Conservation (phyloP, 2,888 invertebrate genomes). For the Habrosyne pyritoides region DNA sequence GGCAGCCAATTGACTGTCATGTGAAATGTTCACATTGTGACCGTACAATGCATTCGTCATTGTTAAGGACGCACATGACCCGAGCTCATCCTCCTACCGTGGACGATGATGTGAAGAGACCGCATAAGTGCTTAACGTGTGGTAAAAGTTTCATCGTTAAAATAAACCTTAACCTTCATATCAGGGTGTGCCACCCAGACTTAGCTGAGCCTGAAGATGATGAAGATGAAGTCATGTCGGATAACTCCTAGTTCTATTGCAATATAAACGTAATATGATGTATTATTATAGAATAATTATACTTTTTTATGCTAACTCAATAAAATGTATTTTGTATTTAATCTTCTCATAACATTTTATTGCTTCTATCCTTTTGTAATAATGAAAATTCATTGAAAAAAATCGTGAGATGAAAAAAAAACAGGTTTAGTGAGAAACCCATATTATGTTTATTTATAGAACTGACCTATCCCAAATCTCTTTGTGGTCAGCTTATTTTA, state of each 20-base stretch:
- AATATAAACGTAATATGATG: slow-evolving; percentile 44
- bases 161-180: slow-evolving; percentile 75
- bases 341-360: slow-evolving; percentile 18
- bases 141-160: slow-evolving; percentile 78
- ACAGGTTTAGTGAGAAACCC: too few species aligned
- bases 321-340: slow-evolving; percentile 32
- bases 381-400: slow-evolving; percentile 6
- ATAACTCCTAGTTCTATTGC: slow-evolving; percentile 64
- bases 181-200: slow-evolving; percentile 76
- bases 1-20: slow-evolving; percentile 74
- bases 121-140: slow-evolving; percentile 74
- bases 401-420: slow-evolving; percentile 18
- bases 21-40: slow-evolving; percentile 77
- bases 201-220: slow-evolving; percentile 75
- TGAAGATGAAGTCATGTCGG: slow-evolving; percentile 77
- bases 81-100: slow-evolving; percentile 65
- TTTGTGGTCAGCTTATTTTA: too few species aligned
- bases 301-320: slow-evolving; percentile 65
- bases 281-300: slow-evolving; percentile 60
- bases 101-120: slow-evolving; percentile 75
- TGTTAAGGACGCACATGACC: slow-evolving; percentile 68
- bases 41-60: slow-evolving; percentile 71
- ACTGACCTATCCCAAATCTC: background rate
- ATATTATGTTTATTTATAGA: background rate
- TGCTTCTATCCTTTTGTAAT: slow-evolving; percentile 9